Base-by-base conservation (phyloP, 2,113 vertebrate genomes). In the Cacatua alba region DNA sequence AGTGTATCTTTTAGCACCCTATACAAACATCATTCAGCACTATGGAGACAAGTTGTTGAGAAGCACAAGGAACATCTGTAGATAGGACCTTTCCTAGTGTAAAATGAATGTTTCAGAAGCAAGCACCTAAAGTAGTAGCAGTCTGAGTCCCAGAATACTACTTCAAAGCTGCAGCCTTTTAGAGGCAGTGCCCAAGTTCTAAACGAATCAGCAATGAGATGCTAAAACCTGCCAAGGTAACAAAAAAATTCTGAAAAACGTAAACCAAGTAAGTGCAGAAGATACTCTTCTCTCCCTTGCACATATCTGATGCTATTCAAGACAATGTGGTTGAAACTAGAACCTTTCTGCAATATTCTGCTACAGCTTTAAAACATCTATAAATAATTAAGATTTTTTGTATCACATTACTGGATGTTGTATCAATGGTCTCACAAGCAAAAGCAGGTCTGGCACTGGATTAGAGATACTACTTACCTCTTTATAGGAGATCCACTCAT, bases 401-500 rank as follows among this genome's bases (percentile, higher is more conserved):
- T 81, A 86, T 78, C 69, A 67, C 64, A 46, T 87, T 86, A 86
- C 72, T 92, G 41, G 35, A 75, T 68, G 13, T 29, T 84, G 24
- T 78, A 57, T 35, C 65, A 75, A n/a, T 17, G 4, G 43, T 72
- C 24, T 84, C 62, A 48, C 21, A 83, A 71, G 17, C 39, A 82
- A 82, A 75, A 77, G 35, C 43, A 82, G 51, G 37, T 52, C 33
- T 51, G 75, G 19, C 19, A 41, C 16, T 17, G 82, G 64, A 43
- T n/a, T 25, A 33, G 43, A 78, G 9, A 63, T 24, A 37, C n/a
- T 57, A 92, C 98, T 98, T 96, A 99, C 99, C 98, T 99, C 98
- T 96, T 96, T 98, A 76, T 99, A 99, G 10, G 99, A 98, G 85
- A 98, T 98, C 99, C 99, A 99, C 90, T 99, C 98, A n/a, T 99